Evolutionary conservation across 2,888 invertebrate species (phyloP).

Genomic region (Troides oblongomaculatus): DNA sequence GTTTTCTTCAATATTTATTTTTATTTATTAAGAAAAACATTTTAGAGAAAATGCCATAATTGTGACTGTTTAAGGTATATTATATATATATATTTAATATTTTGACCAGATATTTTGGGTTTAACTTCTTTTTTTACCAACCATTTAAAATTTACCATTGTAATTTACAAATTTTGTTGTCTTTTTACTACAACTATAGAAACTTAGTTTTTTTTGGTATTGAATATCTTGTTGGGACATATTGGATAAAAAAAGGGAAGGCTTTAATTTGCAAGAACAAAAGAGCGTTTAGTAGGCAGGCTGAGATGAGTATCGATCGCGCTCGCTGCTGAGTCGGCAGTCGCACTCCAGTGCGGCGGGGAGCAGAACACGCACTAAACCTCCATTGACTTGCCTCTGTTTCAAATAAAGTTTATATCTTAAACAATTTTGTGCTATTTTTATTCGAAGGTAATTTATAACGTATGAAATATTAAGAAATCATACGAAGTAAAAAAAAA

Average conservation of each 20-base stretch:
- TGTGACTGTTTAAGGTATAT: no score
- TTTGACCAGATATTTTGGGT: no score
- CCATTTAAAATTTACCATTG: background rate
- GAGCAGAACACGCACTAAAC: constrained; percentile 36
- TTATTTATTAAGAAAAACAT: no score
- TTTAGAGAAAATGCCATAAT: no score
- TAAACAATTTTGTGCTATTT: background rate
- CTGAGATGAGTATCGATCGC: constrained; percentile 68
- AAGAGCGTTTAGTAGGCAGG: constrained; percentile 48
- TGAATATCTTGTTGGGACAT: constrained; percentile 25
- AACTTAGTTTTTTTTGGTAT: constrained; percentile 9
- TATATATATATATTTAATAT: no score
- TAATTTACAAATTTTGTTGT: background rate
- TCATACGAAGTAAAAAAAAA: background rate
- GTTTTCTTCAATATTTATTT: no score
- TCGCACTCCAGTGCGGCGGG: constrained; percentile 38
- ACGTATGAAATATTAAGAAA: background rate
- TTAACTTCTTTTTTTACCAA: no score
- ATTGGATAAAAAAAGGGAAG: constrained; percentile 24
- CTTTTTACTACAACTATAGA: background rate
- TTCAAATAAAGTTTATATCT: constrained; percentile 21
- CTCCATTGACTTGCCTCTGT: constrained; percentile 26
- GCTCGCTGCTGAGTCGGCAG: constrained; percentile 62
- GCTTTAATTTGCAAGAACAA: constrained; percentile 46
- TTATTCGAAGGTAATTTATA: background rate